Evolutionary conservation across 1,140 invertebrate genomes (phyloP).

Genomic region (Pseudoatta argentina): DNA sequence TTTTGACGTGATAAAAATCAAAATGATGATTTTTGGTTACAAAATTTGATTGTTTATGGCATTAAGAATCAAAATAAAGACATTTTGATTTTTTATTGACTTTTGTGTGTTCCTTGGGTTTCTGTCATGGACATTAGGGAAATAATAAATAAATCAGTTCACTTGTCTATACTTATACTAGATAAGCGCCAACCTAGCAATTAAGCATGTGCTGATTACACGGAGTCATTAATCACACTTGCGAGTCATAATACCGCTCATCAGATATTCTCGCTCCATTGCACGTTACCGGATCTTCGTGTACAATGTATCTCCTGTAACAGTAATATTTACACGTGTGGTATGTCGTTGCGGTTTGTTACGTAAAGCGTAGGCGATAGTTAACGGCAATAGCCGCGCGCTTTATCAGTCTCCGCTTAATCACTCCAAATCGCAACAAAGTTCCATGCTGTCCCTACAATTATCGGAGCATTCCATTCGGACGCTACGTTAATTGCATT

Average conservation of each 20-base stretch:
- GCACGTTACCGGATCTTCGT: background rate
- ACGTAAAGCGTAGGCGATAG: constrained; percentile 6
- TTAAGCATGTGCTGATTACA: constrained; percentile 39
- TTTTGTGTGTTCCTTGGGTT: no score
- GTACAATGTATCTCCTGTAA: constrained; percentile 26
- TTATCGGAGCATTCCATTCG: constrained; percentile 2
- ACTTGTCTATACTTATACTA: constrained; percentile 13
- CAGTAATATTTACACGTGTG: background rate
- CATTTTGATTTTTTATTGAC: no score
- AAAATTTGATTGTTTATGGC: no score
- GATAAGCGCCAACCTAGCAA: background rate
- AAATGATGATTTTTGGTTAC: no score
- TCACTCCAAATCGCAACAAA: constrained; percentile 30
- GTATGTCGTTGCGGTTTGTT: background rate
- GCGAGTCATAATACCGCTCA: constrained; percentile 22
- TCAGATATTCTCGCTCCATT: constrained; percentile 16
- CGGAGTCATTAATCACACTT: constrained; percentile 7
- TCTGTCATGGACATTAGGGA: background rate
- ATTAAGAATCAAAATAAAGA: no score
- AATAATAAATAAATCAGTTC: constrained; percentile 22
- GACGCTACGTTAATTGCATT: constrained; percentile 8
- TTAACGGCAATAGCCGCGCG: background rate
- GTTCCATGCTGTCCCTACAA: background rate
- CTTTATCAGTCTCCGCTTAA: constrained; percentile 18
- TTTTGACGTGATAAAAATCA: no score